These are phyloP conservation scores for Chloropsis cyanopogon DNA, from an alignment of 2,113 vertebrate genomes.

Conservation along the genomic window DNA sequence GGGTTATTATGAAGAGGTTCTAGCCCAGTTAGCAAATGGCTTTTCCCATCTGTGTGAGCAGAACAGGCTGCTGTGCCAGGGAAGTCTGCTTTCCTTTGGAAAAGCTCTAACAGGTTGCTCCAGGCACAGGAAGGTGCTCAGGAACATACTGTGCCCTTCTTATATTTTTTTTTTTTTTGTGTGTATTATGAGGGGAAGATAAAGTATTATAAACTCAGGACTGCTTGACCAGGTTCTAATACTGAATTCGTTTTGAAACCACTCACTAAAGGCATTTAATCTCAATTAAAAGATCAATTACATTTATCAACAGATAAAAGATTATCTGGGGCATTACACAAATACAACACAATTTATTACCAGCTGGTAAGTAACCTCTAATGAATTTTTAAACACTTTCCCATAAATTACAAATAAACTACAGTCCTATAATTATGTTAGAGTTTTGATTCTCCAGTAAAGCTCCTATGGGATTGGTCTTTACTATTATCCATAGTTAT, in stretches of 20 bases:
- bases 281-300: background rate
- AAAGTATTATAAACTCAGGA: background rate
- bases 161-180: background rate
- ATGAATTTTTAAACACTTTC: background rate
- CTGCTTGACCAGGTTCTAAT: background rate
- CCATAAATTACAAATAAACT: background rate
- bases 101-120: background rate
- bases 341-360: background rate
- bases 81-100: background rate
- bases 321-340: background rate
- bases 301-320: background rate
- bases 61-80: background rate
- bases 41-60: background rate
- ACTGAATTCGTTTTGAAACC: background rate
- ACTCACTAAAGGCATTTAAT: background rate
- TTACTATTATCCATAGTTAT: background rate
- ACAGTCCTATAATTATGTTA: background rate
- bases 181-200: background rate
- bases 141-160: background rate
- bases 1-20: background rate
- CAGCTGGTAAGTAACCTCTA: background rate
- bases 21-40: background rate
- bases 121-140: background rate
- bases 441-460: background rate
- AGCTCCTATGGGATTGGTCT: background rate